Conservation (phyloP, 2,888 invertebrate species). For the Nymphalis c-album region DNA sequence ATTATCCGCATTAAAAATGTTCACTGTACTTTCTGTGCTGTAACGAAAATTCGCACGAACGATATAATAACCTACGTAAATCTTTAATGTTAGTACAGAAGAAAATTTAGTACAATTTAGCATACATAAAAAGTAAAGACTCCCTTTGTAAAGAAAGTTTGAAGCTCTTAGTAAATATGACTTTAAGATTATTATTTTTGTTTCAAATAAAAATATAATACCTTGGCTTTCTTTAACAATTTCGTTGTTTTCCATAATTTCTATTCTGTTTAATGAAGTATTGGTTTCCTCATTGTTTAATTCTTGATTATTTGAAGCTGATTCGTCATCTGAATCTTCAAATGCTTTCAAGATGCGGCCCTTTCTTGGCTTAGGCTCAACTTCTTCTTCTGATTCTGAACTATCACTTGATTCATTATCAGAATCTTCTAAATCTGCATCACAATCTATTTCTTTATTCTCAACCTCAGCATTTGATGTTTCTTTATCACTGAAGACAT, state of each 20-base stretch:
- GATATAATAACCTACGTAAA: too few relatives aligned
- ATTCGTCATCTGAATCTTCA: constrained; percentile 76
- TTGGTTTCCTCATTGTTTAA: constrained; percentile 13
- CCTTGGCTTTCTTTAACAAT: constrained; percentile 57
- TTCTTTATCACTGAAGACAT: constrained; percentile 38
- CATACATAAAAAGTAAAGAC: background rate
- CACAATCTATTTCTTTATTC: constrained; percentile 48
- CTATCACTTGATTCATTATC: constrained; percentile 54
- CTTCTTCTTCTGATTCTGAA: constrained; percentile 60
- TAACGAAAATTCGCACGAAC: too few relatives aligned
- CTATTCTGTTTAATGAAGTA: background rate
- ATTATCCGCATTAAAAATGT: too few relatives aligned
- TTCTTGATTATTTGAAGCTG: constrained; percentile 20
- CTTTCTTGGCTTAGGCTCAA: constrained; percentile 55
- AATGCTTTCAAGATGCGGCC: constrained; percentile 75
- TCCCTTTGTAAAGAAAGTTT: too few relatives aligned
- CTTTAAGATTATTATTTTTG: background rate
- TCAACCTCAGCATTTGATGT: constrained; percentile 47
- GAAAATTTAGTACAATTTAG: too few relatives aligned
- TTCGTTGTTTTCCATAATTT: constrained; percentile 27
- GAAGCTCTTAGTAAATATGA: too few relatives aligned
- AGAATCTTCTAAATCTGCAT: constrained; percentile 52
- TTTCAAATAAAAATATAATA: constrained; percentile 37
- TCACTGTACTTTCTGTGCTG: too few relatives aligned
- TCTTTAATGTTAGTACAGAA: too few relatives aligned